These are phyloP conservation scores for Bos taurus DNA, from an alignment of 2,113 vertebrate species.

Conservation along the genomic window ARS-UCD2.0 NC_037340.1:5337501-5338000, in stretches of 20 bases:
- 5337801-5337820: neutral
- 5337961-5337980: neutral
- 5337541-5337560: neutral
- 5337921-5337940: neutral
- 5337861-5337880: neutral
- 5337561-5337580: neutral
- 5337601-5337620: neutral
- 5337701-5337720: neutral
- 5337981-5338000: neutral
- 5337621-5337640: neutral
- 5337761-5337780: neutral
- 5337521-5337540: neutral
- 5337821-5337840: neutral
- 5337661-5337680: neutral
- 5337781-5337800: neutral
- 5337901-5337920: neutral
- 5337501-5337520: neutral
- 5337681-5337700: neutral
- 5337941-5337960: neutral
- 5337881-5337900: rapidly evolving
- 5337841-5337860: neutral
- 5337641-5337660: neutral
- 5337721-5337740: neutral
- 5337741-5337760: neutral
- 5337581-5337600: neutral